These are phyloP conservation scores for Tenthredo distinguenda DNA, from an alignment of 2,888 invertebrate genomes.

Conservation along the genomic window DNA sequence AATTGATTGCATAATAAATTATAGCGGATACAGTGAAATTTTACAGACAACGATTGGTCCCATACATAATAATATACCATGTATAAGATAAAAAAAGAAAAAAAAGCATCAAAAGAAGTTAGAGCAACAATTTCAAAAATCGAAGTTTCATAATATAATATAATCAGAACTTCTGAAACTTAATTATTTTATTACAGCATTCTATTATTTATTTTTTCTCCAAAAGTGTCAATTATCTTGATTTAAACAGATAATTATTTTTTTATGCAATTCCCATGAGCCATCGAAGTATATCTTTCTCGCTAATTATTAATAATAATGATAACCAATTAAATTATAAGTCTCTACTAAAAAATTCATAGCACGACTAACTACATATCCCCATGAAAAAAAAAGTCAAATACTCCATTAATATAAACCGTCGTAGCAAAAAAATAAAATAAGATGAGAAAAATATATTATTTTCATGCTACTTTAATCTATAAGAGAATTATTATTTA, in stretches of 20 bases:
- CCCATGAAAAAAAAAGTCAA: background rate
- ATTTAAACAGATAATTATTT: constrained; percentile 42
- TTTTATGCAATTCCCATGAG: constrained; percentile 44
- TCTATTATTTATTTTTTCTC: background rate
- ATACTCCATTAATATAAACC: constrained; percentile 27
- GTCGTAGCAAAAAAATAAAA: background rate
- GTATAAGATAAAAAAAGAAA: constrained; percentile 14
- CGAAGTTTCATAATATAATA: background rate
- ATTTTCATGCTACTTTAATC: constrained; percentile 19
- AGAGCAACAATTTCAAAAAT: constrained; percentile 10
- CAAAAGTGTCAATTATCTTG: constrained; percentile 36
- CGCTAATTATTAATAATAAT: constrained; percentile 33
- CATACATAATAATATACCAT: constrained; percentile 20
- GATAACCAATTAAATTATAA: constrained; percentile 33
- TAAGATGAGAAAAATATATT: background rate
- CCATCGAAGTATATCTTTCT: constrained; percentile 13
- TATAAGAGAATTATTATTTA: constrained; percentile 35
- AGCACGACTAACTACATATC: constrained; percentile 47
- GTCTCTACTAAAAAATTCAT: constrained; percentile 14
- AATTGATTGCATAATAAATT: constrained; percentile 19
- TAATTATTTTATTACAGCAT: constrained; percentile 21
- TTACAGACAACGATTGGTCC: constrained; percentile 43
- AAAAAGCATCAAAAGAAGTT: constrained; percentile 6
- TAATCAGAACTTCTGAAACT: constrained; percentile 1
- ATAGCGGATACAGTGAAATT: background rate